A percentile compares a stretch with the other conserved stretches of the same genome.
Evolutionary conservation across 2,797 vertebrate species (phyloP).

Genomic region (Pseudopleuronectes americanus): DNA sequence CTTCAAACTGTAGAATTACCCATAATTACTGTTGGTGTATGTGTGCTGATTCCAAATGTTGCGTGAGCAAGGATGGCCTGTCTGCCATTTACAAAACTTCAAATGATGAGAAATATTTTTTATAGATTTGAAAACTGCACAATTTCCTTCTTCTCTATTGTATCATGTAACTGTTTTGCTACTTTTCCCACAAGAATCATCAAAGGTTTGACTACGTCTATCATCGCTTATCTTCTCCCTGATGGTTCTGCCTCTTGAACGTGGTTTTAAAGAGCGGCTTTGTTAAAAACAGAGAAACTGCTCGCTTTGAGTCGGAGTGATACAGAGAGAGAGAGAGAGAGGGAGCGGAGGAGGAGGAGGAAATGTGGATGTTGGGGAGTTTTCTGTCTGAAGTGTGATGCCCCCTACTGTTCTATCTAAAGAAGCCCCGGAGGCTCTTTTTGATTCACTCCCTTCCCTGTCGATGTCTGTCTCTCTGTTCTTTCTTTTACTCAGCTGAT

Average conservation of each 20-base stretch:
- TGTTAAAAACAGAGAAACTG: constrained; percentile 1
- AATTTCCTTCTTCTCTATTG: not conserved
- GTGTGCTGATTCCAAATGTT: not conserved
- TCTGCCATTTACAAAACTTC: no score
- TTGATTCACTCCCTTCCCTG: not conserved
- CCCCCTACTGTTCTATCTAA: constrained; percentile 45
- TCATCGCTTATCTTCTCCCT: constrained; percentile 11
- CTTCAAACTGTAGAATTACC: not conserved
- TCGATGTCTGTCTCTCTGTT: not conserved
- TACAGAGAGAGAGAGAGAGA: not conserved
- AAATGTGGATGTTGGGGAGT: not conserved
- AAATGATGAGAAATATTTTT: no score
- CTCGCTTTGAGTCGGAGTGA: not conserved
- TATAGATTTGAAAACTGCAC: not conserved
- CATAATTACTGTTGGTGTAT: no score
- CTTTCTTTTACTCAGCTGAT: constrained; percentile 1
- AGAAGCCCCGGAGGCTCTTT: constrained; percentile 36
- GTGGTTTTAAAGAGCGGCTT: constrained; percentile 16
- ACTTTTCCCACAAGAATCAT: constrained; percentile 33
- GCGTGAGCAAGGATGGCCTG: not conserved
- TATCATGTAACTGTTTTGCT: constrained; percentile 12
- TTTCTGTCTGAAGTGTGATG: constrained; percentile 34
- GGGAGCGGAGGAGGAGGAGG: constrained; percentile 11
- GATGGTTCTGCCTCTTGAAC: constrained; percentile 23
- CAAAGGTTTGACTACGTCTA: constrained; percentile 22